phyloP scores from a whole-genome alignment of 1,140 invertebrate species.

The Scaptomyza montana region DNA sequence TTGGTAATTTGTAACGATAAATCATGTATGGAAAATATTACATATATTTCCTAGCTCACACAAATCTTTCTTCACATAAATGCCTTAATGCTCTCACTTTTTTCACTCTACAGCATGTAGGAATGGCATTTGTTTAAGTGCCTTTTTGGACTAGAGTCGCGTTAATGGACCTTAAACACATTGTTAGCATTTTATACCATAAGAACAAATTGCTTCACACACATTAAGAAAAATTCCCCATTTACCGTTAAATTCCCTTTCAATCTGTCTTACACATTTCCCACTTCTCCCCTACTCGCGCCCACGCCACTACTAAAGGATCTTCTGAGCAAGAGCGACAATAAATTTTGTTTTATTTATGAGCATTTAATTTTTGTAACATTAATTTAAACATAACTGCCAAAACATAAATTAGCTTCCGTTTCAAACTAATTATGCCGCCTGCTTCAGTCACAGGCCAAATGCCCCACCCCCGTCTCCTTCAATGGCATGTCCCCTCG shows the following conservation, averaged over 20 bases:
- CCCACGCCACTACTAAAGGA: conserved; percentile 25
- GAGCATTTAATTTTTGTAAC: conserved; percentile 83
- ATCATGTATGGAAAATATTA: too few relatives aligned
- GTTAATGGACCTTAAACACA: conserved; percentile 77
- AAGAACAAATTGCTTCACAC: conserved; percentile 72
- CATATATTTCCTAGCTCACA: conserved; percentile 12
- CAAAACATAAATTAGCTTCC: conserved; percentile 84
- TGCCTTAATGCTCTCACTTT: conserved; percentile 38
- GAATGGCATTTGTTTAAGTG: conserved; percentile 57
- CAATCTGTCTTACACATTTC: too few relatives aligned
- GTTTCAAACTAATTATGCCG: conserved; percentile 83
- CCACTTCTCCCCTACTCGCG: background rate
- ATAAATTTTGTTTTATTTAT: conserved; percentile 83
- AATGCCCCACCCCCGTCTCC: conserved; percentile 3
- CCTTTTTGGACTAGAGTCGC: conserved; percentile 45
- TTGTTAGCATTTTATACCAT: conserved; percentile 59
- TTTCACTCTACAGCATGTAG: conserved; percentile 37
- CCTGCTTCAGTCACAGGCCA: conserved; percentile 41
- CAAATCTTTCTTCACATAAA: conserved; percentile 40
- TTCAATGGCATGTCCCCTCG: conserved; percentile 10
- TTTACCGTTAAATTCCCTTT: conserved; percentile 7
- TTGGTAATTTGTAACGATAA: too few relatives aligned
- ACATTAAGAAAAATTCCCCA: conserved; percentile 67
- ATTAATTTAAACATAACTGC: conserved; percentile 84
- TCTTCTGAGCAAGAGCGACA: conserved; percentile 33